These are phyloP conservation scores for Microtus ochrogaster DNA, from an alignment of 2,113 vertebrate genomes.

Conservation along the genomic window DNA sequence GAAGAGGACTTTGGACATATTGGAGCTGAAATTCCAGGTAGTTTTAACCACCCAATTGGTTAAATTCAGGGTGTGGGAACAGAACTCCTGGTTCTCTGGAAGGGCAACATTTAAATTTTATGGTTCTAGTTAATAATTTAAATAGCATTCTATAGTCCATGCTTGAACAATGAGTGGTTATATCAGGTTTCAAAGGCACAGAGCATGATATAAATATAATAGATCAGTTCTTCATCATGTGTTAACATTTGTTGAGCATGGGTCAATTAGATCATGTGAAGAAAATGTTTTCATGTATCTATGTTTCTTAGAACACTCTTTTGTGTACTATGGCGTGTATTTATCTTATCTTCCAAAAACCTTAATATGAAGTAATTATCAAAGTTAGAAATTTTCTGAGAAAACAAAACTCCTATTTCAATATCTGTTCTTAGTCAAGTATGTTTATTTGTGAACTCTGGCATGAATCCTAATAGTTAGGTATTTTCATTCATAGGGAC, in stretches of 20 bases:
- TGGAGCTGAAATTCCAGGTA: background rate
- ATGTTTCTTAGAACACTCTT: background rate
- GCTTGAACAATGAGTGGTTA: background rate
- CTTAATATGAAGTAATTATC: background rate
- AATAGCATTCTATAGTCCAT: background rate
- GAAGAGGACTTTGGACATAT: background rate
- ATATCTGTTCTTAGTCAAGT: background rate
- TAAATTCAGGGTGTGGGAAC: background rate
- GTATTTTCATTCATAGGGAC: background rate
- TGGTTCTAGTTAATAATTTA: constrained; percentile 24
- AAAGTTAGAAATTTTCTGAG: background rate
- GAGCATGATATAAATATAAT: background rate
- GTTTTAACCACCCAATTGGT: background rate
- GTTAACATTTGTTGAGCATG: background rate
- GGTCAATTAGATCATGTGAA: background rate
- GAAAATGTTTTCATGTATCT: background rate
- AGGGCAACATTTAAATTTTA: background rate
- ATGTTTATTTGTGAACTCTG: background rate
- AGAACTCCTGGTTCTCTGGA: background rate
- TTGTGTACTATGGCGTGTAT: background rate
- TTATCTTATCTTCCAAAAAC: background rate
- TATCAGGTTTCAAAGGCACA: background rate
- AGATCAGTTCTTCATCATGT: background rate
- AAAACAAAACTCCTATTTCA: background rate
- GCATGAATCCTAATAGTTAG: background rate